Conservation (phyloP, 2,797 vertebrate species). For the Platalea minor region DNA sequence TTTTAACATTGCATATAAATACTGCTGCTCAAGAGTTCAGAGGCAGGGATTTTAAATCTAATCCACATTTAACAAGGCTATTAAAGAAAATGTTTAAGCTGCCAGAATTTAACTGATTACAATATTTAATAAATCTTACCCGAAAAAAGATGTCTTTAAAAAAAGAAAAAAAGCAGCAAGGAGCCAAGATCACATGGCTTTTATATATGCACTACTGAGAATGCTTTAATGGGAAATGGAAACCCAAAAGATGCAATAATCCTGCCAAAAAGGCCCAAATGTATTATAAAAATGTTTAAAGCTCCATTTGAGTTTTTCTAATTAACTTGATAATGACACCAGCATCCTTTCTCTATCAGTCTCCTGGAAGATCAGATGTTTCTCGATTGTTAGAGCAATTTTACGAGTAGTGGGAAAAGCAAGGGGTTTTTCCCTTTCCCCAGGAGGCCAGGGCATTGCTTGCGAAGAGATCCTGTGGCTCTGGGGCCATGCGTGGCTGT, state of each 20-base stretch:
- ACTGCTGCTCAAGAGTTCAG: conserved; percentile 64
- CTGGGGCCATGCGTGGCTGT: background rate
- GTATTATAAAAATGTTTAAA: conserved; percentile 61
- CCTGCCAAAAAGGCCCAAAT: conserved; percentile 49
- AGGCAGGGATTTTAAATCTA: conserved; percentile 70
- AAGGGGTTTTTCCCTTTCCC: background rate
- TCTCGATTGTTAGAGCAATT: background rate
- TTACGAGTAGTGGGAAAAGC: background rate
- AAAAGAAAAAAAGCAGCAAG: conserved; percentile 1
- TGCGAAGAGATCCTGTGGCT: rapidly evolving
- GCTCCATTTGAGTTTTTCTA: conserved; percentile 32
- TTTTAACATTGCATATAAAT: conserved; percentile 38
- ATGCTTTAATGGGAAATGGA: conserved; percentile 54
- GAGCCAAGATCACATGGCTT: conserved; percentile 41
- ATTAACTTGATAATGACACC: conserved; percentile 44
- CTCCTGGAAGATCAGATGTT: conserved; percentile 1
- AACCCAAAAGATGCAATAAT: conserved; percentile 59
- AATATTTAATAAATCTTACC: conserved; percentile 74
- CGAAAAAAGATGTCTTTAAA: background rate
- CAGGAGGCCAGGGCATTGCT: rapidly evolving
- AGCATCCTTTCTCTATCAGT: conserved; percentile 2
- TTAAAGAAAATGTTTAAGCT: conserved; percentile 75
- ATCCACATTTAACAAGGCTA: conserved; percentile 77
- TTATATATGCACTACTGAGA: conserved; percentile 43
- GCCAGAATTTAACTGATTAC: conserved; percentile 69